These are phyloP conservation scores for Callyntrura sp. DNA, from an alignment of 2,888 invertebrate genomes.

Conservation along the genomic window DNA sequence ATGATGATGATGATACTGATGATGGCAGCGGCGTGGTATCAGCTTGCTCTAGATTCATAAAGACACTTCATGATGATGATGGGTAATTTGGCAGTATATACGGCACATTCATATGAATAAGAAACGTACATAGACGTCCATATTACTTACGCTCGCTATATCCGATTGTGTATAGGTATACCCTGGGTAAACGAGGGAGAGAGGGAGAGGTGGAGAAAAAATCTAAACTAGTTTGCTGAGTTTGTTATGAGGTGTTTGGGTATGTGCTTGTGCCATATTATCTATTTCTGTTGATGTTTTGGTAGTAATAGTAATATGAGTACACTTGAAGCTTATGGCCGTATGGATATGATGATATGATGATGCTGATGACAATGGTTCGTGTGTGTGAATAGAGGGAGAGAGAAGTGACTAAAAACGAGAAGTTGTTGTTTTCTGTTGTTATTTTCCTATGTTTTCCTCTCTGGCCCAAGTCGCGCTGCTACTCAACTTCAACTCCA, in stretches of 20 bases:
- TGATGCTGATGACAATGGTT: slow-evolving; percentile 27
- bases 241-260: slow-evolving; percentile 70
- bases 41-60: slow-evolving; percentile 71
- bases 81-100: slow-evolving; percentile 77
- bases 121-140: neutral
- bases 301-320: neutral
- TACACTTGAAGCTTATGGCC: slow-evolving; percentile 20
- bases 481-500: slow-evolving; percentile 47
- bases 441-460: neutral
- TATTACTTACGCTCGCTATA: no score
- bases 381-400: neutral
- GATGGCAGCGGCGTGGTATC: slow-evolving; percentile 37
- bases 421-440: slow-evolving; percentile 47
- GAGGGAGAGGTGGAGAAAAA: slow-evolving; percentile 6
- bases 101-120: slow-evolving; percentile 39
- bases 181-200: neutral
- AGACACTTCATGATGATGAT: slow-evolving; percentile 76
- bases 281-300: slow-evolving; percentile 61
- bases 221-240: slow-evolving; percentile 35
- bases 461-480: neutral
- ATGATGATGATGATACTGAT: slow-evolving; percentile 7
- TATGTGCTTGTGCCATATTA: slow-evolving; percentile 56
- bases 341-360: neutral
- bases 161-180: neutral
- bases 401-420: slow-evolving; percentile 41